phyloP scores from a whole-genome alignment of 2,113 vertebrate genomes.

The Neolamprologus sp. region DNA sequence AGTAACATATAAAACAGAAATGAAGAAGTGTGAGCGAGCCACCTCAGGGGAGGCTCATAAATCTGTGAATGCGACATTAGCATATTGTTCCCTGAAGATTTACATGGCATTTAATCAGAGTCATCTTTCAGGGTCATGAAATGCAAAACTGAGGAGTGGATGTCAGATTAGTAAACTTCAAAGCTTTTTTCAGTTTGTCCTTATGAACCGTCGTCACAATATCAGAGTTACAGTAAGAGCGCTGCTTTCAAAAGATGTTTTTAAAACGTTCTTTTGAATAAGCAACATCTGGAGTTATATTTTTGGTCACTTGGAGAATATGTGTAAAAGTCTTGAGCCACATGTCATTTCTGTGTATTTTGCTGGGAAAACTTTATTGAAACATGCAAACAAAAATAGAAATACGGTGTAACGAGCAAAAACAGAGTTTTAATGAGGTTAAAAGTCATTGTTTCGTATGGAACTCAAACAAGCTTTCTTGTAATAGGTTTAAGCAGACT shows the following conservation, averaged over 20 bases:
- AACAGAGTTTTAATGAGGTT: neutral
- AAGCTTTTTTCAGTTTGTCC: neutral
- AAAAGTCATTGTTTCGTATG: neutral
- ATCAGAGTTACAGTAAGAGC: neutral
- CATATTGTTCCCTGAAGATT: neutral
- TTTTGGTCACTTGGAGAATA: neutral
- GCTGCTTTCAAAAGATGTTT: neutral
- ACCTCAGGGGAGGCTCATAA: neutral
- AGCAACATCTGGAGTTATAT: neutral
- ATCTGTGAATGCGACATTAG: neutral
- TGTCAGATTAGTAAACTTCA: neutral
- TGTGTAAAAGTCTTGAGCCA: neutral
- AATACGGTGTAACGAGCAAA: neutral
- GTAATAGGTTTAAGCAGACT: neutral
- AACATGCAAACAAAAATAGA: neutral
- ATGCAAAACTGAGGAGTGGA: neutral
- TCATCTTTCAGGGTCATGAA: neutral
- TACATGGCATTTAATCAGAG: neutral
- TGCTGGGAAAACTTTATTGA: neutral
- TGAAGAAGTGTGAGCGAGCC: neutral
- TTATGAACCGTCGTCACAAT: neutral
- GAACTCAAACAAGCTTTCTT: neutral
- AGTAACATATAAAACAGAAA: neutral
- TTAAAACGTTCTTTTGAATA: accelerated
- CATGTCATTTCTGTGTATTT: neutral